Conservation (phyloP, 2,888 invertebrate genomes). For the Venusia cambrica region DNA sequence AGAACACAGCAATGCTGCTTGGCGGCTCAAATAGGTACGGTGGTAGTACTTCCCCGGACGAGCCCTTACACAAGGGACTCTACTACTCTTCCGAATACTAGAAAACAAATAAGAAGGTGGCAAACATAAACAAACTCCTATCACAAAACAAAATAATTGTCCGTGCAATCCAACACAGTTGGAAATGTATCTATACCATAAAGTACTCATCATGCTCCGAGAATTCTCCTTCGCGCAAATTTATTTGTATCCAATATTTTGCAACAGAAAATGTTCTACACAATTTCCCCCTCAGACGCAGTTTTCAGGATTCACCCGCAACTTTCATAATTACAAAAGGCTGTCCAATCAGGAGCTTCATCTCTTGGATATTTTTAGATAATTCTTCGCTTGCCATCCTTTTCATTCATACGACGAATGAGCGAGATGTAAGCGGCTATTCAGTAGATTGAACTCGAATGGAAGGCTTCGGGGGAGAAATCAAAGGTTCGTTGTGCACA, state of each 20-base stretch:
- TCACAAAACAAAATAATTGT: too few species aligned
- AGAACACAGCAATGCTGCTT: too few species aligned
- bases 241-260: background rate
- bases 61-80: too few species aligned
- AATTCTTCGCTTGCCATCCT: conserved; percentile 9
- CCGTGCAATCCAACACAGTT: too few species aligned
- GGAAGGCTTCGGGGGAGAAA: conserved; percentile 27
- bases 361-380: conserved; percentile 20
- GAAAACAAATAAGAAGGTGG: too few species aligned
- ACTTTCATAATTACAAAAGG: conserved; percentile 23
- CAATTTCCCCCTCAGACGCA: conserved; percentile 18
- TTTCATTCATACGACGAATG: conserved; percentile 12
- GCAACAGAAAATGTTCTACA: conserved; percentile 6
- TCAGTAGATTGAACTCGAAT: conserved; percentile 12
- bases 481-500: conserved; percentile 33
- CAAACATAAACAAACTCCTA: too few species aligned
- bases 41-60: too few species aligned
- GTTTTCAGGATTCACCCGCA: conserved; percentile 22
- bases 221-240: too few species aligned
- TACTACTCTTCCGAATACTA: too few species aligned
- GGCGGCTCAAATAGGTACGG: too few species aligned
- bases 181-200: too few species aligned
- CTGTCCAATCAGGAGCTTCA: conserved; percentile 18
- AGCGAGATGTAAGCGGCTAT: conserved; percentile 11
- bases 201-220: too few species aligned